Conservation (phyloP, 1,140 invertebrate genomes). For the Drosophila pseudoananassae region DNA sequence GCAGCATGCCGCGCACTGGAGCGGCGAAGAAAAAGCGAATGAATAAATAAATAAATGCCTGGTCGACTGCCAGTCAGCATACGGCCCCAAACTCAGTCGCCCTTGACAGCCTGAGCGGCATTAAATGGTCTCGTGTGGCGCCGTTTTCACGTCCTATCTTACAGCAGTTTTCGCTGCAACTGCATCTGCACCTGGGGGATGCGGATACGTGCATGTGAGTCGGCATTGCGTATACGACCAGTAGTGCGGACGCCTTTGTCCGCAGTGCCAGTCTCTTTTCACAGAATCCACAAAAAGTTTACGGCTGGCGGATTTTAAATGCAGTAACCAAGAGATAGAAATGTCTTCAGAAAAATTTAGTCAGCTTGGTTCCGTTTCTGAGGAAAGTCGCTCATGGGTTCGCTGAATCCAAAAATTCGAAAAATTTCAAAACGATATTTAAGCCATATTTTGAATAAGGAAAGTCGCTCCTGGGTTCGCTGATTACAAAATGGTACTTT, state of each 20-base stretch:
- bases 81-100: constrained; percentile 19
- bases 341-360: too few species aligned
- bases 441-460: too few species aligned
- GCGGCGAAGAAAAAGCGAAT: constrained; percentile 48
- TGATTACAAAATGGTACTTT: too few species aligned
- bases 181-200: constrained; percentile 14
- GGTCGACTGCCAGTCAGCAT: constrained; percentile 19
- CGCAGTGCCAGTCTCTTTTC: neutral
- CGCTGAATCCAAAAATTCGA: too few species aligned
- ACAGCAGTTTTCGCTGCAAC: constrained; percentile 15
- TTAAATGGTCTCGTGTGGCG: constrained; percentile 34
- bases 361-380: too few species aligned
- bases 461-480: too few species aligned
- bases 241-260: neutral
- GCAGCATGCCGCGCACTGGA: constrained; percentile 62
- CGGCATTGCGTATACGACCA: constrained; percentile 21
- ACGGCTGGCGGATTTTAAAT: neutral
- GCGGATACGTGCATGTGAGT: constrained; percentile 2
- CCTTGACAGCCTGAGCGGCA: constrained; percentile 41
- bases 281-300: neutral
- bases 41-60: constrained; percentile 56
- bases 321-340: neutral
- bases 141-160: constrained; percentile 41
- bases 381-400: too few species aligned
- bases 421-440: too few species aligned